Conservation (phyloP, 1,140 invertebrate genomes). For the Phortica variegata region DNA sequence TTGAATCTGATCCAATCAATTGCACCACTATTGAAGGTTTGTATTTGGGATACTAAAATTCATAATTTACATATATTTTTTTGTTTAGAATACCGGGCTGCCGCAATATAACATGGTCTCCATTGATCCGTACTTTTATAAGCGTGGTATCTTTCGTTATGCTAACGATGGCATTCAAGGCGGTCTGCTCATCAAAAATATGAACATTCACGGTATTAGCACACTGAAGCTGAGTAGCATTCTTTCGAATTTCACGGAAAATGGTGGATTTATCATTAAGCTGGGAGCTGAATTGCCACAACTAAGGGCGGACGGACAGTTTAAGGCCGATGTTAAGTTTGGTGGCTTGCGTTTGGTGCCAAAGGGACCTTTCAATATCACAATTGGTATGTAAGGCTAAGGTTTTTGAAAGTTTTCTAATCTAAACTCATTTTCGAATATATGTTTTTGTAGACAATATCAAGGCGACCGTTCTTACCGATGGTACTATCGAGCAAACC, state of each 20-base stretch:
- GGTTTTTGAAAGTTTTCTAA: neutral
- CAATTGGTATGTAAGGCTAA: conserved; percentile 31
- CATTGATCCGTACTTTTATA: conserved; percentile 50
- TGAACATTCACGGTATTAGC: conserved; percentile 50
- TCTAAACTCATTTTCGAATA: neutral
- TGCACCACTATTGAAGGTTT: conserved; percentile 28
- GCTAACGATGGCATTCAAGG: conserved; percentile 50
- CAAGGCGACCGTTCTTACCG: conserved; percentile 44
- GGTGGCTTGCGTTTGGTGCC: conserved; percentile 53
- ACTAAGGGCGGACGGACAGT: conserved; percentile 46
- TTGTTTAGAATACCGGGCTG: conserved; percentile 17
- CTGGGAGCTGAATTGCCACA: conserved; percentile 38
- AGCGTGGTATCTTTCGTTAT: conserved; percentile 49
- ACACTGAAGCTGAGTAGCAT: conserved; percentile 36
- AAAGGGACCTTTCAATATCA: conserved; percentile 54
- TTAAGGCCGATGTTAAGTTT: conserved; percentile 55
- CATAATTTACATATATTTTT: neutral
- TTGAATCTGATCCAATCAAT: conserved; percentile 32
- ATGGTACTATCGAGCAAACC: conserved; percentile 37
- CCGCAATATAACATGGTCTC: conserved; percentile 36
- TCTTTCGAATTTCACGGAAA: conserved; percentile 38
- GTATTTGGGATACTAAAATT: neutral
- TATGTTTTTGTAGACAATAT: conserved; percentile 33
- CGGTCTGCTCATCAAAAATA: conserved; percentile 50
- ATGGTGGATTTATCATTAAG: conserved; percentile 38